Percentiles rank a stretch among this genome's conserved stretches.
These are phyloP conservation scores for Nymphalis urticae DNA, from an alignment of 2,888 invertebrate genomes.

Conservation along the genomic window DNA sequence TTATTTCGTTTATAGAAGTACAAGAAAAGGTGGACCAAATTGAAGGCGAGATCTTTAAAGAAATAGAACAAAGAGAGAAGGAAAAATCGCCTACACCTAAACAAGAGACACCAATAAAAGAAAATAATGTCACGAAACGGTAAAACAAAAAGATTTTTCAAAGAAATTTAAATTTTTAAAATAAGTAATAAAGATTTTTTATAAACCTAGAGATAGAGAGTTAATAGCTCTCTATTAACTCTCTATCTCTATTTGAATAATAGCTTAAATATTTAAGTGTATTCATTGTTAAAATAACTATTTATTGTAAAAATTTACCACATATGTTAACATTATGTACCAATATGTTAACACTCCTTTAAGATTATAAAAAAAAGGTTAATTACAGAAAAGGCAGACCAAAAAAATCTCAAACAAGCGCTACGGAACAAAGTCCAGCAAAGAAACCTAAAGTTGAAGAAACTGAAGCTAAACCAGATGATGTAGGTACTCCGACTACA, in stretches of 20 bases:
- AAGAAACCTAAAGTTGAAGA: constrained; percentile 36
- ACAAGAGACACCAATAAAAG: constrained; percentile 15
- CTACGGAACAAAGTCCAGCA: constrained; percentile 31
- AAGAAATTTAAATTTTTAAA: no score
- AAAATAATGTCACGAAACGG: constrained; percentile 54
- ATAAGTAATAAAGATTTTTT: no score
- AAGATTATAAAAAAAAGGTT: not conserved
- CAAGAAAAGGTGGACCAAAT: constrained; percentile 58
- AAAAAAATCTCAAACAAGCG: constrained; percentile 34
- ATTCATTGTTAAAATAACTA: no score
- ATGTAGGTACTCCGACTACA: not conserved
- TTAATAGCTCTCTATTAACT: no score
- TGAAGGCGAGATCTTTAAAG: constrained; percentile 66
- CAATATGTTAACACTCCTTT: no score
- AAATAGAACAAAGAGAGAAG: constrained; percentile 57
- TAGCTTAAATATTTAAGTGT: no score
- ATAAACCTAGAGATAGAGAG: no score
- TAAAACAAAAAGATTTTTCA: constrained; percentile 35
- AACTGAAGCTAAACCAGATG: constrained; percentile 1
- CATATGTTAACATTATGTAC: no score
- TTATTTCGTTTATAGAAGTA: constrained; percentile 46
- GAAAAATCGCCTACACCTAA: constrained; percentile 9
- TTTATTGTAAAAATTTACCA: no score
- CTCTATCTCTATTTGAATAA: no score
- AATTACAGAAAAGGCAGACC: constrained; percentile 39